Conservation (phyloP, 2,797 vertebrate genomes). For the Chrysolophus pictus region DNA sequence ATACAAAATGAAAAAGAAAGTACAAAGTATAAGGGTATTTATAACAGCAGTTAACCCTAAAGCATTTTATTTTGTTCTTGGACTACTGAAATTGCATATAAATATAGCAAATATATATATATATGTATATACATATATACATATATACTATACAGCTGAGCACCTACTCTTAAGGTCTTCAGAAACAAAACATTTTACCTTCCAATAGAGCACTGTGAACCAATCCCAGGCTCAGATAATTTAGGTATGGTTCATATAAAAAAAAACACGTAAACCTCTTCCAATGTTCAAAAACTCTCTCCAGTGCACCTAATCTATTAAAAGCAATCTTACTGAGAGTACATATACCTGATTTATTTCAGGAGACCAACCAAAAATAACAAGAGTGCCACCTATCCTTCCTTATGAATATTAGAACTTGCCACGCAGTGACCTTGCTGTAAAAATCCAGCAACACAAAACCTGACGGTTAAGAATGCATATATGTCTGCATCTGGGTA, state of each 20-base stretch:
- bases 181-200: not conserved
- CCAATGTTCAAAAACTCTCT: slow-evolving; percentile 21
- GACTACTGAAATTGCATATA: not conserved
- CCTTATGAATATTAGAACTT: slow-evolving; percentile 29
- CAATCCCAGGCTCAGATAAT: not conserved
- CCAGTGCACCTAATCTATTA: slow-evolving; percentile 31
- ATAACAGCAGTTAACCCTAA: not conserved
- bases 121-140: no score
- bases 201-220: not conserved
- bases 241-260: not conserved
- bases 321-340: slow-evolving; percentile 6
- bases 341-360: slow-evolving; percentile 30
- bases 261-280: not conserved
- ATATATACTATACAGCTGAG: not conserved
- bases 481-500: not conserved
- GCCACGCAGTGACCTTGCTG: not conserved
- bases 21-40: not conserved
- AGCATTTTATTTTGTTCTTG: slow-evolving; percentile 9
- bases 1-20: not conserved
- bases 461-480: not conserved
- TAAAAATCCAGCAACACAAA: not conserved
- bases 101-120: not conserved
- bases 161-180: not conserved
- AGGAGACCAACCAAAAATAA: slow-evolving; percentile 41
- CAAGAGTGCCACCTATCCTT: slow-evolving; percentile 55